These are phyloP conservation scores for Phylloscopus trochilus DNA, from an alignment of 2,113 vertebrate species.

Conservation along the genomic window DNA sequence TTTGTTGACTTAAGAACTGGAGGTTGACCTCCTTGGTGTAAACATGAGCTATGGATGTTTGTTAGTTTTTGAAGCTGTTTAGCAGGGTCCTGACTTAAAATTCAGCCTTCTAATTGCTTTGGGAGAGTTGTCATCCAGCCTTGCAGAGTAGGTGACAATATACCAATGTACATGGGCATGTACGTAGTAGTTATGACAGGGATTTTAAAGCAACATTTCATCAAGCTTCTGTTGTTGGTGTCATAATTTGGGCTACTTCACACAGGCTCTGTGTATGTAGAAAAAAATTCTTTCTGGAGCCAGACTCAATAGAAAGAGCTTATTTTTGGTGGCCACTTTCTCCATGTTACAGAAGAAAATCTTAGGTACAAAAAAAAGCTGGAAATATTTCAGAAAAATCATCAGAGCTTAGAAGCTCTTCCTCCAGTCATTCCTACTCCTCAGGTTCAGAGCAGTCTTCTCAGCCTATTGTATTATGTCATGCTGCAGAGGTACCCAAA, in stretches of 20 bases:
- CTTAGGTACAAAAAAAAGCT: not conserved
- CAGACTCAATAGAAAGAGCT: not conserved
- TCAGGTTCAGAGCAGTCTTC: not conserved
- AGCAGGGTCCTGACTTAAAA: not conserved
- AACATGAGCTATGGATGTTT: not conserved
- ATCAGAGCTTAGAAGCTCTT: not conserved
- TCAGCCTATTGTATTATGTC: not conserved
- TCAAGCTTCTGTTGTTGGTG: not conserved
- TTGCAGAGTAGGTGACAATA: not conserved
- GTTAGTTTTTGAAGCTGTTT: not conserved
- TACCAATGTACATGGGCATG: not conserved
- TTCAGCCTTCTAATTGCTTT: not conserved
- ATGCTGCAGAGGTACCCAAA: not conserved
- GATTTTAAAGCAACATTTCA: not conserved
- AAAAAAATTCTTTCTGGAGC: not conserved
- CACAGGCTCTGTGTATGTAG: not conserved
- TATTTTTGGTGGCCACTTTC: not conserved
- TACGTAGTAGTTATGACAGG: not conserved
- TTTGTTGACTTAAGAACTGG: not conserved
- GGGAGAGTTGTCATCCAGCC: not conserved
- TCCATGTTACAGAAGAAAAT: not conserved
- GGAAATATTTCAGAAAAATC: not conserved
- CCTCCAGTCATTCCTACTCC: not conserved
- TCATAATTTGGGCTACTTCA: not conserved
- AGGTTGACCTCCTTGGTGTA: not conserved